phyloP scores from a whole-genome alignment of 2,797 vertebrate genomes.

The Sciurus vulgaris region DNA sequence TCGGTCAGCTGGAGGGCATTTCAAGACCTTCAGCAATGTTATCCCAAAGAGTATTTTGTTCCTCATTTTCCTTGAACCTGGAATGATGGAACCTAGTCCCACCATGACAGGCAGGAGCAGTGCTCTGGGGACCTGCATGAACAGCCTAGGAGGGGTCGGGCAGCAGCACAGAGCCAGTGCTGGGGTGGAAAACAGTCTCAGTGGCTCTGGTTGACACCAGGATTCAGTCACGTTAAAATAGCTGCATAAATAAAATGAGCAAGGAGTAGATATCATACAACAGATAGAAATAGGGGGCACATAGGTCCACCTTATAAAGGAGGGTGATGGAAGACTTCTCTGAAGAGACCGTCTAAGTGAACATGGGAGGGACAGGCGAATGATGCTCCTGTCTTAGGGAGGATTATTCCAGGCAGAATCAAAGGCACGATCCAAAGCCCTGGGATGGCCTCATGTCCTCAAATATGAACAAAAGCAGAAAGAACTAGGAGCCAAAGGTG shows the following conservation, averaged over 20 bases:
- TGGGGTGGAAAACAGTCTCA: background rate
- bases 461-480: background rate
- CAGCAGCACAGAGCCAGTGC: accelerated
- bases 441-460: background rate
- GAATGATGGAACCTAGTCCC: background rate
- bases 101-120: background rate
- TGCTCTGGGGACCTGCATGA: background rate
- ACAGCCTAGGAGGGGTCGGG: background rate
- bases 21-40: background rate
- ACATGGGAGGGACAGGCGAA: accelerated
- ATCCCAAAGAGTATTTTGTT: background rate
- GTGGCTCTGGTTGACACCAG: background rate
- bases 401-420: background rate
- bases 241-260: background rate
- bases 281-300: too few species aligned
- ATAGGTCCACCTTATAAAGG: background rate
- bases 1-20: background rate
- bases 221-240: background rate
- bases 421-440: background rate
- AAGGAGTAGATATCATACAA: background rate
- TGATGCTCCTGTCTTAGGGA: accelerated
- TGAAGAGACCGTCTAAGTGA: background rate
- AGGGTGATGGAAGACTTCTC: background rate
- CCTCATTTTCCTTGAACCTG: background rate
- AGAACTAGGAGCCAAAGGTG: background rate